These are phyloP conservation scores for Deroptyus accipitrinus DNA, from an alignment of 2,113 vertebrate species.

Conservation along the genomic window DNA sequence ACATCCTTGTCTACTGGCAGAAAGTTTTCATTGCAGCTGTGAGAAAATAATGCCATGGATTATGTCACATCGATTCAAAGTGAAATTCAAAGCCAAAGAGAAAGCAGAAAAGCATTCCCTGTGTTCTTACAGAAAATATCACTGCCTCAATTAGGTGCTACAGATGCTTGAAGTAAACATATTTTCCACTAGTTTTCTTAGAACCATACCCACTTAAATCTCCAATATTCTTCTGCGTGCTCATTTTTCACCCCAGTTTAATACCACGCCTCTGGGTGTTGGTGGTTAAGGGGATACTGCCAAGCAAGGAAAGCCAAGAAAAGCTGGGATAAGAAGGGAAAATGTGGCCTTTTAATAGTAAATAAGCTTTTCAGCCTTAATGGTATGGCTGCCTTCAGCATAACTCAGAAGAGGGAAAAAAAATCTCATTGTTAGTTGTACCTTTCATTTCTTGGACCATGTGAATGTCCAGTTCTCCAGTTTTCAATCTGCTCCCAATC, in stretches of 20 bases:
- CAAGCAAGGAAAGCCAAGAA: conserved; percentile 61
- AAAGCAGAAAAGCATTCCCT: conserved; percentile 54
- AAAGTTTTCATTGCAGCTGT: conserved; percentile 60
- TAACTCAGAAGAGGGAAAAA: background rate
- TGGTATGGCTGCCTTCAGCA: conserved; percentile 17
- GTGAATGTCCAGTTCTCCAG: background rate
- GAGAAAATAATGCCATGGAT: conserved; percentile 53
- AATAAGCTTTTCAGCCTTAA: conserved; percentile 26
- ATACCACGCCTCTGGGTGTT: conserved; percentile 49
- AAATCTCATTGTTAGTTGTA: background rate
- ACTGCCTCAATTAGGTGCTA: conserved; percentile 46
- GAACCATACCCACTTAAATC: conserved; percentile 43
- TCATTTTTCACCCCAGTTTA: conserved; percentile 52
- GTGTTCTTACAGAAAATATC: conserved; percentile 10
- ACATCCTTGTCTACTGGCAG: conserved; percentile 41
- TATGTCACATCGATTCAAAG: conserved; percentile 56
- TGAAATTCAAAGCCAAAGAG: conserved; percentile 47
- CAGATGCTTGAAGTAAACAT: conserved; percentile 42
- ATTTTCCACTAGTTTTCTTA: conserved; percentile 50
- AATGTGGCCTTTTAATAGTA: conserved; percentile 34
- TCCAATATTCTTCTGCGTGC: conserved; percentile 61
- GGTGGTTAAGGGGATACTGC: conserved; percentile 56
- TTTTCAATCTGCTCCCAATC: background rate
- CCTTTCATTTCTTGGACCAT: conserved; percentile 2
- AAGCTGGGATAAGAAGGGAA: conserved; percentile 49